Conservation (phyloP, 1,140 invertebrate species). For the Chionoecetes opilio region DNA sequence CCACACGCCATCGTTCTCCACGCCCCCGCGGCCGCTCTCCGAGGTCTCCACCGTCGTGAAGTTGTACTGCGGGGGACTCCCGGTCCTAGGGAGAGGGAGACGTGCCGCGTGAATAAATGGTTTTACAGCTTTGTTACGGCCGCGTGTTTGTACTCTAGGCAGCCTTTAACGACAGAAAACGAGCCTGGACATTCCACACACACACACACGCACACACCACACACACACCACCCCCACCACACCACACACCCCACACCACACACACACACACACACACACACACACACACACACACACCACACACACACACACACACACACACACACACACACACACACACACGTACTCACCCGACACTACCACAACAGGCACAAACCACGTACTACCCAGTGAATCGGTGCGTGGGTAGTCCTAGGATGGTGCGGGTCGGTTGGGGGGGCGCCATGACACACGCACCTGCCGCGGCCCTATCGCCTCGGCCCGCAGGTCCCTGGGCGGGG, state of each 20-base stretch:
- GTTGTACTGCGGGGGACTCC: slow-evolving; percentile 77
- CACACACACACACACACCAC: slow-evolving; percentile 36
- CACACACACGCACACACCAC: slow-evolving; percentile 50
- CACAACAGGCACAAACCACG: slow-evolving; percentile 72
- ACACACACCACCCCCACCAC: slow-evolving; percentile 38
- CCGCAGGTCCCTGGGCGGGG: slow-evolving; percentile 89
- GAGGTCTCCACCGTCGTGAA: slow-evolving; percentile 79
- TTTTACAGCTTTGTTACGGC: neutral
- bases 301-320: slow-evolving; percentile 53
- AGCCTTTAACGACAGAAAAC: neutral
- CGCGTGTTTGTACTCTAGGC: neutral
- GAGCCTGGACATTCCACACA: slow-evolving; percentile 2
- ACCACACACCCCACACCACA: slow-evolving; percentile 48
- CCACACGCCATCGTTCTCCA: slow-evolving; percentile 73
- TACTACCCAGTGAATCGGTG: no score
- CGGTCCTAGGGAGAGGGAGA: slow-evolving; percentile 32
- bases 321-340: slow-evolving; percentile 45
- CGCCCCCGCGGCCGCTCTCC: slow-evolving; percentile 34
- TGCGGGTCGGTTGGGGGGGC: slow-evolving; percentile 88
- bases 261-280: neutral
- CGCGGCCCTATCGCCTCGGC: slow-evolving; percentile 90
- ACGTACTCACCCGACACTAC: slow-evolving; percentile 18
- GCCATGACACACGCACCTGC: slow-evolving; percentile 91
- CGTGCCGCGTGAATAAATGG: neutral
- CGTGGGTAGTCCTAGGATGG: no score